Evolutionary conservation across 2,888 invertebrate genomes (phyloP), one percentile per base, ranked within the genome.

Genomic region (Drosophila tanythrix): DNA sequence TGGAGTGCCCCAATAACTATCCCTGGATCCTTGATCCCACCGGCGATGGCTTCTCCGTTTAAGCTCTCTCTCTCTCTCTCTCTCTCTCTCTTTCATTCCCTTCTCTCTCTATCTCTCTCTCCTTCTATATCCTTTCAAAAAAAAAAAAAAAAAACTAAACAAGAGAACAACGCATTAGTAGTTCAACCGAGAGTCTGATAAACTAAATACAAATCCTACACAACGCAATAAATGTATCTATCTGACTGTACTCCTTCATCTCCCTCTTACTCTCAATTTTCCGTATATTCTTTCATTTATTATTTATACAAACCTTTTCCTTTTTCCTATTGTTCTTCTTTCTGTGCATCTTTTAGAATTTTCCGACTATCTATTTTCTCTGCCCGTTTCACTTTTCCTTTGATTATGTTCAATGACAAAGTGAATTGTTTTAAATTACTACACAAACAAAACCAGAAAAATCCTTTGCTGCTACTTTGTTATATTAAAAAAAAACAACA

Each of bases 1-100:
- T 98, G 97, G 98, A 98, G 93, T 98, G 98, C 93, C 98, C 98
- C 73, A 97, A 98, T 93, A 97, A 98, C 94, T 98, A 98, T 92
- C 98, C 98, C 65, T 98, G 98, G 98, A 96, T 98, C 91, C 94
- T 98, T 90, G 98, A 98, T 94, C 98, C 98, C 78, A 98, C 98
- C 91, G 98, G 98, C 90, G 98, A 98, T 94, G 98, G 98, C 90
- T 97, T 97, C 95, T 96, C 95, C 91, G 96, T 96, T 92, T 97
- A 95, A 94, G 82, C 69, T 59, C 57, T 63, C 64, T 66, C 46
- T 11, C 18, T 48, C 3, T n/a, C 11, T 43, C 43, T 21, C 3
- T 21, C 21, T 21, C 15, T 8, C 4, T 21, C 21, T 25, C 21
- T 46, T 15, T 36, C 36, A 33, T 33, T 36, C 46, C 0, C 15